A percentile compares a stretch with the other conserved stretches of the same genome.
These are phyloP conservation scores for Actinia equina DNA, from an alignment of 64 coral and sea anemone species.

Conservation along the genomic window DNA sequence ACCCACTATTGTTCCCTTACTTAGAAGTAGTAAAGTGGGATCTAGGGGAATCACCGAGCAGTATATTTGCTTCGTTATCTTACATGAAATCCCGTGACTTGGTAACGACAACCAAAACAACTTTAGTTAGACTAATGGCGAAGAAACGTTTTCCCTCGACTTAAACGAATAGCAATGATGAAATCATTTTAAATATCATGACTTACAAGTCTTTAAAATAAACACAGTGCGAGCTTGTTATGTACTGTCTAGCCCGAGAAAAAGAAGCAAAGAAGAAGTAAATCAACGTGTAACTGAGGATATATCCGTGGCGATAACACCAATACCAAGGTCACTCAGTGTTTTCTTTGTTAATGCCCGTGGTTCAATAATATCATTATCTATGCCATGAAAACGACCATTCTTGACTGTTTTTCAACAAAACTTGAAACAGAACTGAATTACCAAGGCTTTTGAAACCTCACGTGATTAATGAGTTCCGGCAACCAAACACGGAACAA, in stretches of 20 bases:
- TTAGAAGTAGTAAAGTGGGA: neutral
- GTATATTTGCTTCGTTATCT: neutral
- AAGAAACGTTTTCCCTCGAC: neutral
- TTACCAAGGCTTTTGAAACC: neutral
- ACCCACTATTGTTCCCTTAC: neutral
- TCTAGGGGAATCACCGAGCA: neutral
- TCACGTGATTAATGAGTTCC: neutral
- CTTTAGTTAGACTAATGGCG: neutral
- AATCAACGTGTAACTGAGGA: neutral
- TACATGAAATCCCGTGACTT: neutral
- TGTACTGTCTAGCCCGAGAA: neutral
- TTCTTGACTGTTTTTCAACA: neutral
- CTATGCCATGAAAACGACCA: neutral
- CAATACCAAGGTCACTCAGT: neutral
- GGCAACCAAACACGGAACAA: neutral
- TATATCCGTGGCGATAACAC: neutral
- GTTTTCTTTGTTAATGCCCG: neutral
- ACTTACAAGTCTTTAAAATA: conserved; percentile 3
- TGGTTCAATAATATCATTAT: neutral
- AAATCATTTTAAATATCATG: neutral
- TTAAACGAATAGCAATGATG: neutral
- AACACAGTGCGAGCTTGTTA: neutral
- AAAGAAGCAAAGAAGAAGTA: neutral
- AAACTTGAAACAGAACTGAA: neutral
- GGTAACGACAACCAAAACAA: neutral